Evolutionary conservation across 2,113 vertebrate species (phyloP).

Genomic region (Gambusia affinis): DNA sequence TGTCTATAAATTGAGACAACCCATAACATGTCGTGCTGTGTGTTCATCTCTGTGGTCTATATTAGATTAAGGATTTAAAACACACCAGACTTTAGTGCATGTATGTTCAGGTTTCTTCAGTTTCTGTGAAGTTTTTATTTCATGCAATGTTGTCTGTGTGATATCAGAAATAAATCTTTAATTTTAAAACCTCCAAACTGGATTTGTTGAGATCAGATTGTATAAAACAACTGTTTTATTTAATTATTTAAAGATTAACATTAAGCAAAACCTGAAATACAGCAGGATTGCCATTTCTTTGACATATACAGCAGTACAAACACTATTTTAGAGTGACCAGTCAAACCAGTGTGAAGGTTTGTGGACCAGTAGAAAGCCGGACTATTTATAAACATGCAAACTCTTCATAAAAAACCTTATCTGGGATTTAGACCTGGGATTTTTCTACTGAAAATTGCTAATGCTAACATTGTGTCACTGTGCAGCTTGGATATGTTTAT

Average conservation of each 20-base stretch:
- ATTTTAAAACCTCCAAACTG: constrained; percentile 42
- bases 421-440: not conserved
- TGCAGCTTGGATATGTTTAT: too few species aligned
- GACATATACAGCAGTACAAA: too few species aligned
- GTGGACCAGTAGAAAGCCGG: not conserved
- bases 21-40: constrained; percentile 27
- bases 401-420: not conserved
- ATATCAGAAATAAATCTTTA: constrained; percentile 55
- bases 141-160: constrained; percentile 7
- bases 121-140: constrained; percentile 40
- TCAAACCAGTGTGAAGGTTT: not conserved
- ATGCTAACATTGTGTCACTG: too few species aligned
- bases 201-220: too few species aligned
- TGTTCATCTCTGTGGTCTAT: constrained; percentile 65
- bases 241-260: too few species aligned
- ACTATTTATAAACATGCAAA: not conserved
- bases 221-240: not conserved
- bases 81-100: constrained; percentile 8
- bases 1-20: constrained; percentile 18
- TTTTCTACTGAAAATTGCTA: too few species aligned
- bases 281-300: not conserved
- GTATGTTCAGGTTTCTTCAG: constrained; percentile 22
- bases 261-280: not conserved
- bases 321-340: not conserved
- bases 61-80: constrained; percentile 53